Base-by-base conservation (phyloP, 2,113 vertebrate genomes). In the Lamprologus lemairii region DNA sequence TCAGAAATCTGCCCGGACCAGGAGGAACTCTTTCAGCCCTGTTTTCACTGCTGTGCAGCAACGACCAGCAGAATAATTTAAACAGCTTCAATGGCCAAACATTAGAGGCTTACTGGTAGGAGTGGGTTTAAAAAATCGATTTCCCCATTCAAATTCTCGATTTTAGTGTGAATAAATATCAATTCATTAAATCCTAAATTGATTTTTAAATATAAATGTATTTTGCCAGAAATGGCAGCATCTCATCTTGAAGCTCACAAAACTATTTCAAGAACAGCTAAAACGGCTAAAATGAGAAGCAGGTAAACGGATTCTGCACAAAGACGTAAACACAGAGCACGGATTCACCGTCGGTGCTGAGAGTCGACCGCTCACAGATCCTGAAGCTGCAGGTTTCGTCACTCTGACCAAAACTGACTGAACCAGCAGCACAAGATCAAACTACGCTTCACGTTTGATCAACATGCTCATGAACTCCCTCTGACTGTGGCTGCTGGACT, bases 331-430 rank as follows among this genome's bases (percentile, higher is more conserved):
- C 54, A 13, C 11, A 55, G 2, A 55, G 53, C 53, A 2, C 6
- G 1, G 53, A 54, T 2, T 53, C 11, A 0, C 51, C 51, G 3
- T 21, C 51, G 0, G 54, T 1, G 21, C 54, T 57, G 54, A 26
- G 7, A 57, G 54, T 26, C 12, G 54, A 57, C 21, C 0, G 4
- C 54, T 57, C 21, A 7, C 21, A 57, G 54, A 57, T 26, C 12
- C 3, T 26, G 54, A 57, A 14, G 21, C 7, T 26, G 23, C 11
- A 57, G 54, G 12, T 26, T 57, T 26, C 12, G 54, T 57, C 54
- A 26, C 54, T 55, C 11, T 0, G 21, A 26, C 54, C 54, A 5
- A 57, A 13, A 57, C 12, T 2, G 7, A 57, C 4, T 57, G 54
- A 57, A 57, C 4, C 54, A 57, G 54, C 54, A 26, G 21, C 54